A percentile compares a stretch with the other conserved stretches of the same genome.
Conservation (phyloP, 2,888 invertebrate species). For the Synergus japonicus region DNA sequence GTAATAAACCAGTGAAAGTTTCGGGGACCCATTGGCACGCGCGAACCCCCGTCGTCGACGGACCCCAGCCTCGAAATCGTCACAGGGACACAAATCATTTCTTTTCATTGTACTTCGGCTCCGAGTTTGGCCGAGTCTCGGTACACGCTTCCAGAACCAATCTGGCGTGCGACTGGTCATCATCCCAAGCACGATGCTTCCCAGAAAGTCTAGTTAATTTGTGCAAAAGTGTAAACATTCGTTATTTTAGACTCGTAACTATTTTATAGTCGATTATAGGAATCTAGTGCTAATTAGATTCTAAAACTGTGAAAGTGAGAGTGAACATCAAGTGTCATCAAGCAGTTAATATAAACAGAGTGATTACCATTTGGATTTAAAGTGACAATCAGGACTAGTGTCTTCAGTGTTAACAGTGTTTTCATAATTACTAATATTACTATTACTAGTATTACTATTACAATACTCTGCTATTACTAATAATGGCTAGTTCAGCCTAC, state of each 20-base stretch:
- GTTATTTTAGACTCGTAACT: too few relatives aligned
- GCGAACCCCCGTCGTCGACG: constrained; percentile 58
- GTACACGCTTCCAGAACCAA: constrained; percentile 55
- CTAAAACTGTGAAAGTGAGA: neutral
- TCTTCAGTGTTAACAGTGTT: neutral
- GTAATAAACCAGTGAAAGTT: constrained; percentile 73
- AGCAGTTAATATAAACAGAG: neutral
- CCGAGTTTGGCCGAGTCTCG: constrained; percentile 47
- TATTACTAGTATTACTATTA: too few relatives aligned
- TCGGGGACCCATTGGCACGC: constrained; percentile 73
- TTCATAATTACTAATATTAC: too few relatives aligned
- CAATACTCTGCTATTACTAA: too few relatives aligned
- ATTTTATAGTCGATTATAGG: neutral
- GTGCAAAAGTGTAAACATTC: neutral
- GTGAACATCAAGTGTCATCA: neutral
- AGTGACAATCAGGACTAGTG: neutral
- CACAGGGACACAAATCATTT: constrained; percentile 72
- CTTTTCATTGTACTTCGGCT: constrained; percentile 64
- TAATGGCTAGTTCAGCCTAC: constrained; percentile 66
- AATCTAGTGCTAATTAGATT: neutral
- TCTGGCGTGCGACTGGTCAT: constrained; percentile 48
- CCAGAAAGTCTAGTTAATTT: neutral
- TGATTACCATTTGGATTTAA: neutral
- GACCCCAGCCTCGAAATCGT: constrained; percentile 67
- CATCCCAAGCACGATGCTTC: constrained; percentile 18